Evolutionary conservation across 2,113 vertebrate species (phyloP), one percentile per base, ranked within the genome.

Genomic region (Geothlypis trichas): DNA sequence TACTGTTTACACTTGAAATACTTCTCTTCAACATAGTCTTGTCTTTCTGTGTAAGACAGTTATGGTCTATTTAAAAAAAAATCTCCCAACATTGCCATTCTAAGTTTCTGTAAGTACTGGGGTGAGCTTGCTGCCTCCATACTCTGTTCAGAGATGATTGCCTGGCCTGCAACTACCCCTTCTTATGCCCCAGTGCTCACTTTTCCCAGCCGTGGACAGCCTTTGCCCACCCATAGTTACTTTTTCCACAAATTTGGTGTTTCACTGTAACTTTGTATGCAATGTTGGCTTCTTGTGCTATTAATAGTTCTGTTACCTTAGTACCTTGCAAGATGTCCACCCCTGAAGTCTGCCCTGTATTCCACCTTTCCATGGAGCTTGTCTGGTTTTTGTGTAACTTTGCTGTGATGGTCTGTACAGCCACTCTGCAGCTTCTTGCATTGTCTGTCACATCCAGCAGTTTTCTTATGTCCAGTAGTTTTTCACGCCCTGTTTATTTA

Each of bases 291-390:
- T 82, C 0, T 0, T 13, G 3, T 41, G 10, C 20, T 54, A 0
- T 41, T 81, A 10, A 27, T 24, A 10, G n/a, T 39, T 15, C 0
- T 0, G 9, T 42, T 71, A 31, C 23, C 10, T 47, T 3, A 0
- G 21, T 91, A 21, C 26, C 16, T 78, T 47, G 35, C 13, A 82
- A 42, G 39, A 13, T 37, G 2, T 23, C 5, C 21, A 8, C 35
- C 5, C 7, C 4, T 5, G 5, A 14, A 67, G 46, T 39, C 35
- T 72, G 18, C 24, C 20, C 49, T 3, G 2, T 72, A 16, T 39
- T 42, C 41, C 8, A 27, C 13, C 23, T 59, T 93, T 72, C 33
- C 1, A 0, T 44, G 31, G n/a, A 75, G 37, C 27, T 82, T 51
- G 21, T 79, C 71, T 85, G 35, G 28, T 69, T 94, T 79, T 77